Percentiles rank a stretch among this genome's conserved stretches.
These are phyloP conservation scores for Drosophila orosa DNA, from an alignment of 1,140 invertebrate species.

Conservation along the genomic window DNA sequence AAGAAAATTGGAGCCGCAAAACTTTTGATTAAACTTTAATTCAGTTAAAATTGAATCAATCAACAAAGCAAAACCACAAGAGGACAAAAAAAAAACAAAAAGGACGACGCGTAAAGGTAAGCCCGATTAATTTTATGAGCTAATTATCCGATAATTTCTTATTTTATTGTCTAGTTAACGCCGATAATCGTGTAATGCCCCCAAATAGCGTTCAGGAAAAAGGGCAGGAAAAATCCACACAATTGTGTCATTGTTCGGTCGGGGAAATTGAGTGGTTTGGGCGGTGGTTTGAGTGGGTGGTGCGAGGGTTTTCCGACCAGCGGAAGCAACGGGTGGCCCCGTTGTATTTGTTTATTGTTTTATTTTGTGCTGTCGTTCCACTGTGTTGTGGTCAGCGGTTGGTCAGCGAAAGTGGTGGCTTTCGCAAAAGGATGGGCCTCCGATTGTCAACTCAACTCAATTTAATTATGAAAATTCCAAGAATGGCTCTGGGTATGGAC, in stretches of 20 bases:
- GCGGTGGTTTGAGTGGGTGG: slow-evolving; percentile 11
- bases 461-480: slow-evolving; percentile 49
- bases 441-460: slow-evolving; percentile 31
- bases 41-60: slow-evolving; percentile 31
- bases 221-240: slow-evolving; percentile 23
- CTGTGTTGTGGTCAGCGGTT: slow-evolving; percentile 41
- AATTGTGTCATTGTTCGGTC: slow-evolving; percentile 34
- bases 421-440: background rate
- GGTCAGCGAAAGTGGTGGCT: background rate
- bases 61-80: slow-evolving; percentile 16
- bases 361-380: slow-evolving; percentile 19
- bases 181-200: slow-evolving; percentile 60
- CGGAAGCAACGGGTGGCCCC: slow-evolving; percentile 22
- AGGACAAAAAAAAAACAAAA: slow-evolving; percentile 5
- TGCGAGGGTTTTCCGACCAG: background rate
- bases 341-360: slow-evolving; percentile 32
- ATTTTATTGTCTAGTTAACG: slow-evolving; percentile 66
- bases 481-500: slow-evolving; percentile 1
- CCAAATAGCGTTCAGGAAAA: slow-evolving; percentile 12
- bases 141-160: slow-evolving; percentile 61
- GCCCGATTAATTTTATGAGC: slow-evolving; percentile 50
- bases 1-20: slow-evolving; percentile 12
- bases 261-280: background rate
- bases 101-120: slow-evolving; percentile 44
- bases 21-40: slow-evolving; percentile 21